phyloP scores from a whole-genome alignment of 1,140 invertebrate species.

The Branchinecta lynchi region DNA sequence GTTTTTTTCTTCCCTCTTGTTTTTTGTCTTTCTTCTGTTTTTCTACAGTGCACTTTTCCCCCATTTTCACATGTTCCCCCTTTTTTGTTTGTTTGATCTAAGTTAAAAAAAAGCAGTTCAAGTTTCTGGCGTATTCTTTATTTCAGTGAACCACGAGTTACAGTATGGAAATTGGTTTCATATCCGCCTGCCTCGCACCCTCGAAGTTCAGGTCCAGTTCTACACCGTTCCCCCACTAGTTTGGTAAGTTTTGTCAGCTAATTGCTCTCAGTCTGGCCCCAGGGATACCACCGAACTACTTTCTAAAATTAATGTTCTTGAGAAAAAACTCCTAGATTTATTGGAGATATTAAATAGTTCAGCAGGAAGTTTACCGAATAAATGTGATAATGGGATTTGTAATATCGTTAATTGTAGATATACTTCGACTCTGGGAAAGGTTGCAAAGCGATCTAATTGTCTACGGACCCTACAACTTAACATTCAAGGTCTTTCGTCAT shows the following conservation, averaged over 20 bases:
- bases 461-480: neutral
- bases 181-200: too few relatives aligned
- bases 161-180: too few relatives aligned
- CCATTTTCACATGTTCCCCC: neutral
- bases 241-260: neutral
- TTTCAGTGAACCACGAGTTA: neutral
- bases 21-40: neutral
- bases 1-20: neutral
- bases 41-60: neutral
- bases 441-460: neutral
- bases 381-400: neutral
- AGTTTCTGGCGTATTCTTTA: neutral
- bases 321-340: conserved; percentile 6
- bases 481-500: neutral
- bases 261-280: conserved; percentile 4
- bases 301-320: too few relatives aligned
- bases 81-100: neutral
- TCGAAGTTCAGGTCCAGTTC: too few relatives aligned
- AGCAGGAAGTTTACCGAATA: neutral
- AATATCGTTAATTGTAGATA: neutral
- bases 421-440: neutral
- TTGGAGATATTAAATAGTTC: conserved; percentile 11
- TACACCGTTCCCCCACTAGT: neutral
- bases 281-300: neutral
- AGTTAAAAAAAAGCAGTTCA: neutral